Evolutionary conservation across 2,113 vertebrate genomes (phyloP), one percentile per base, ranked within the genome.

Genomic region (Panurus biarmicus): DNA sequence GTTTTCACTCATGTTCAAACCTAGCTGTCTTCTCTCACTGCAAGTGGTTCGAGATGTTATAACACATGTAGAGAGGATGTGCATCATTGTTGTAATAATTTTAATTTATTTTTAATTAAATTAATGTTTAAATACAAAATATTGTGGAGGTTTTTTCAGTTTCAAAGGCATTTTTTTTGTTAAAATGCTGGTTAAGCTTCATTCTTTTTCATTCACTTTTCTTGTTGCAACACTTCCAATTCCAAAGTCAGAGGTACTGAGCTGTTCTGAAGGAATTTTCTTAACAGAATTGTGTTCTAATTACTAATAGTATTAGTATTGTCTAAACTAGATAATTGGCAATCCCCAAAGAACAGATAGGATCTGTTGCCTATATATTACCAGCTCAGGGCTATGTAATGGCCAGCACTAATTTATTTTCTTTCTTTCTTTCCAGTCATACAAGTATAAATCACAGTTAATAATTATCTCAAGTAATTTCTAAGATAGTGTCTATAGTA

Each of bases 401-500:
- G 57, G 45, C 57, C 73, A 82, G 58, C 47, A 88, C 53, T 89
- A 95, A 93, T 25, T 87, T 61, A 91, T 92, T 96, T 89, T 72
- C 53, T 71, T 90, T 72, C 53, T 71, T 90, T 78, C 65, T 93
- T 92, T 91, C 65, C 65, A 69, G 56, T 66, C 83, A 64, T 48
- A 77, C 18, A 74, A 67, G 12, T 72, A 89, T 94, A 85, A 90
- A 79, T 73, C 50, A 90, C 42, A 92, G 40, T 75, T 84, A 85
- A 94, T 29, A 85, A 85, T 87, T 67, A 66, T 86, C 69, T 84
- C 48, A 77, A 71, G 66, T 67, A 0, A 69, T 85, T 94, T 79
- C 80, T 71, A 92, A 78, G 65, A 64, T 67, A 82, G 40, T 24
- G 44, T 74, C 93, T 72, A 12, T 8, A 87, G 73, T n/a, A 86